Evolutionary conservation across 2,113 vertebrate genomes (phyloP).

Genomic region (Progne subis): DNA sequence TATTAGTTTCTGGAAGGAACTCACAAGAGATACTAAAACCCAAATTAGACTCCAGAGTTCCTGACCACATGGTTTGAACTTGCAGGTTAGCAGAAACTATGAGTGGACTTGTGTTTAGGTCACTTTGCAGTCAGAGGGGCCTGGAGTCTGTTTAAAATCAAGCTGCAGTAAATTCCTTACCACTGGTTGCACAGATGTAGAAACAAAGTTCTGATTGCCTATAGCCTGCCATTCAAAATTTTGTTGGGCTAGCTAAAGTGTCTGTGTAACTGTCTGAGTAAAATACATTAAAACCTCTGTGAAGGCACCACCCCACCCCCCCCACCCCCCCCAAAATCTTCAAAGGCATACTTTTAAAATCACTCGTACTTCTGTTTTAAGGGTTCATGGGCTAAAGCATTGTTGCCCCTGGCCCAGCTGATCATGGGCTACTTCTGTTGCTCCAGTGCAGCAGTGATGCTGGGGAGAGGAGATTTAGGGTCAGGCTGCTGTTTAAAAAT

Average conservation of each 20-base stretch:
- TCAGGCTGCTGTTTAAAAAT: background rate
- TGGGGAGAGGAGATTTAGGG: background rate
- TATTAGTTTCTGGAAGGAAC: background rate
- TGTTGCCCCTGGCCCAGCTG: background rate
- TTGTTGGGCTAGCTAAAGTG: background rate
- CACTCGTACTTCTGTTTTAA: background rate
- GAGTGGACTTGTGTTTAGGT: background rate
- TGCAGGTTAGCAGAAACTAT: background rate
- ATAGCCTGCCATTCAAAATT: background rate
- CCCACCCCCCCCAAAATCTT: background rate
- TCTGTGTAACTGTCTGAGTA: background rate
- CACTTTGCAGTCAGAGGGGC: background rate
- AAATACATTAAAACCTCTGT: background rate
- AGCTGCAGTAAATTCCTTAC: background rate
- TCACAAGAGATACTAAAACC: background rate
- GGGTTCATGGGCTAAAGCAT: background rate
- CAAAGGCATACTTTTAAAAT: background rate
- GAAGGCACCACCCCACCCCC: rapidly evolving
- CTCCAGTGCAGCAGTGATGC: background rate
- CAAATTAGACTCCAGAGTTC: background rate
- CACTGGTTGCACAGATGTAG: background rate
- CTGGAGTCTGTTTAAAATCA: background rate
- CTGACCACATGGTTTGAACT: background rate
- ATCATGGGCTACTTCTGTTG: background rate
- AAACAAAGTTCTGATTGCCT: background rate